These are phyloP conservation scores for Gobio occitaniae DNA, from an alignment of 2,797 vertebrate genomes.

Conservation along the genomic window DNA sequence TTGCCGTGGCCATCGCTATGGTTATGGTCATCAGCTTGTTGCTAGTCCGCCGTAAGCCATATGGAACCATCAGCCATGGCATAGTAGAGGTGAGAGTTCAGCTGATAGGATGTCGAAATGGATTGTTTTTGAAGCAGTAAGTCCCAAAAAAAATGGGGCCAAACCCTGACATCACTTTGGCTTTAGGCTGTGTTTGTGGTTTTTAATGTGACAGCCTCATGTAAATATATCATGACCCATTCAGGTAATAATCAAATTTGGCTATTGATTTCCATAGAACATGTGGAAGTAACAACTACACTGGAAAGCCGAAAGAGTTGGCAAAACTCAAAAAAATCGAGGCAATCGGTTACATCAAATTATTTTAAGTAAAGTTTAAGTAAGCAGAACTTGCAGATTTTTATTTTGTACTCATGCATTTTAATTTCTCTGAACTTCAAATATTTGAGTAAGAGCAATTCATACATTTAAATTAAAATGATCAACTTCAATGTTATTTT, in stretches of 20 bases:
- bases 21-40: constrained; percentile 90
- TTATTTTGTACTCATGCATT: too few relatives aligned
- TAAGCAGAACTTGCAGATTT: too few relatives aligned
- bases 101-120: neutral
- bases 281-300: neutral
- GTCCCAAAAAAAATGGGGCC: neutral
- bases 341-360: too few relatives aligned
- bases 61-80: constrained; percentile 92
- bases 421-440: too few relatives aligned
- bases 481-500: too few relatives aligned
- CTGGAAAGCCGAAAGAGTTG: too few relatives aligned
- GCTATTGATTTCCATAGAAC: neutral
- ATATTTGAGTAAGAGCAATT: too few relatives aligned
- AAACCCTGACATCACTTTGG: neutral
- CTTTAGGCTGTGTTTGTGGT: neutral
- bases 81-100: constrained; percentile 86
- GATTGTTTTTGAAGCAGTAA: neutral
- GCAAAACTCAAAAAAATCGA: too few relatives aligned
- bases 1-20: constrained; percentile 90
- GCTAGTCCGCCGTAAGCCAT: constrained; percentile 89
- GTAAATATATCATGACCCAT: neutral
- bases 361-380: too few relatives aligned
- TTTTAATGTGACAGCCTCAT: neutral
- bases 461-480: too few relatives aligned
- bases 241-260: neutral